Percentiles rank a stretch among this genome's conserved stretches.
These are phyloP conservation scores for Glaucomys volans DNA, from an alignment of 2,113 vertebrate genomes.

Conservation along the genomic window DNA sequence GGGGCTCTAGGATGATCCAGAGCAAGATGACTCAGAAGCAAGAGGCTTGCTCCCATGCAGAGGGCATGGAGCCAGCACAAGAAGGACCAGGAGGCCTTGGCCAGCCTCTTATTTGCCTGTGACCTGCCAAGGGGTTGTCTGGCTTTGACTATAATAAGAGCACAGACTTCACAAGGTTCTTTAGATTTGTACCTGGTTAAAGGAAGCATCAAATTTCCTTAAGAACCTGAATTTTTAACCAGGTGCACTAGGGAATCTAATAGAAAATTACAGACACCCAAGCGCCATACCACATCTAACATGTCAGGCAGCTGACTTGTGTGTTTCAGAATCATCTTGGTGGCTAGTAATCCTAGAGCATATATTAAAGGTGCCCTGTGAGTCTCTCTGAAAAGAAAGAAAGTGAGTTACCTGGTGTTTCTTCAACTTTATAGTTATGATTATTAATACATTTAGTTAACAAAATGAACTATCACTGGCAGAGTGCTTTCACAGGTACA, in stretches of 20 bases:
- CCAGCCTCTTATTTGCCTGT: background rate
- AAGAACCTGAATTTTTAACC: background rate
- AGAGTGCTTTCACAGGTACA: background rate
- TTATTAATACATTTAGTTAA: background rate
- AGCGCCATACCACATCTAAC: background rate
- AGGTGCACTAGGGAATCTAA: background rate
- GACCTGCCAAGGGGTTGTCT: background rate
- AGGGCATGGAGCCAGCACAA: background rate
- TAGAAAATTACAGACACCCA: background rate
- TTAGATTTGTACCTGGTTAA: background rate
- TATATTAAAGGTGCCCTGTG: background rate
- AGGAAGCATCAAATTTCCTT: background rate
- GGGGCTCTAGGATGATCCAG: background rate
- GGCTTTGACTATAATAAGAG: background rate
- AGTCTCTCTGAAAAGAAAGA: background rate
- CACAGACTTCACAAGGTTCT: background rate
- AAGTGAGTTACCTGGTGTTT: background rate
- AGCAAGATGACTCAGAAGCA: background rate
- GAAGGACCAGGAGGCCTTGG: background rate
- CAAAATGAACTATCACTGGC: background rate
- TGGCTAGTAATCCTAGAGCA: background rate
- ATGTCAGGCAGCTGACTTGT: background rate
- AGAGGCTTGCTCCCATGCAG: background rate
- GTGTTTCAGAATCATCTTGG: background rate
- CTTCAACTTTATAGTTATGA: background rate